Conservation (phyloP, 2,113 vertebrate genomes). For the Alethe castanea region DNA sequence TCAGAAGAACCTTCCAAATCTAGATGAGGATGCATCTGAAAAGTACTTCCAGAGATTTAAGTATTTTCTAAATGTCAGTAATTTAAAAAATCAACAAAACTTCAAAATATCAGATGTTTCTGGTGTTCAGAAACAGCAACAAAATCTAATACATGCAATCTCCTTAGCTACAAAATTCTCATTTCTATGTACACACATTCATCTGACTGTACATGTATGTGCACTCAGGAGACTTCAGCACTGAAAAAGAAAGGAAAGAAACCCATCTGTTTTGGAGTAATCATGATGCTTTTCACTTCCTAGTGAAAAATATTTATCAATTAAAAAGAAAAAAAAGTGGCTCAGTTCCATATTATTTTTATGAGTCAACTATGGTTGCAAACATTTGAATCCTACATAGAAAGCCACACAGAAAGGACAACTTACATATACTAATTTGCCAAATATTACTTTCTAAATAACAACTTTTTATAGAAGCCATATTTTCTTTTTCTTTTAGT, state of each 20-base stretch:
- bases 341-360: constrained; percentile 31
- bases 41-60: background rate
- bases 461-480: constrained; percentile 29
- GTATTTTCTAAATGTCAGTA: background rate
- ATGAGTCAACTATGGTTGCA: constrained; percentile 22
- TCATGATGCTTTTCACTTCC: background rate
- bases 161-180: background rate
- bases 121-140: background rate
- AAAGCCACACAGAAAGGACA: constrained; percentile 25
- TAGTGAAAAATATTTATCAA: constrained; percentile 26
- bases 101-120: background rate
- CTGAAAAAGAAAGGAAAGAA: background rate
- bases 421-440: constrained; percentile 68
- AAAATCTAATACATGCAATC: background rate
- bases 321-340: background rate
- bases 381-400: constrained; percentile 36
- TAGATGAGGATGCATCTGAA: background rate
- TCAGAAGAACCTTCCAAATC: background rate
- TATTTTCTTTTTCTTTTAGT: constrained; percentile 61
- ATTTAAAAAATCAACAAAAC: background rate
- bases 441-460: constrained; percentile 66
- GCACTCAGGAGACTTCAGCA: background rate
- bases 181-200: background rate
- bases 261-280: background rate
- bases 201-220: background rate